Base-by-base conservation (phyloP, 2,797 vertebrate genomes). In the Dipus sagitta region DNA sequence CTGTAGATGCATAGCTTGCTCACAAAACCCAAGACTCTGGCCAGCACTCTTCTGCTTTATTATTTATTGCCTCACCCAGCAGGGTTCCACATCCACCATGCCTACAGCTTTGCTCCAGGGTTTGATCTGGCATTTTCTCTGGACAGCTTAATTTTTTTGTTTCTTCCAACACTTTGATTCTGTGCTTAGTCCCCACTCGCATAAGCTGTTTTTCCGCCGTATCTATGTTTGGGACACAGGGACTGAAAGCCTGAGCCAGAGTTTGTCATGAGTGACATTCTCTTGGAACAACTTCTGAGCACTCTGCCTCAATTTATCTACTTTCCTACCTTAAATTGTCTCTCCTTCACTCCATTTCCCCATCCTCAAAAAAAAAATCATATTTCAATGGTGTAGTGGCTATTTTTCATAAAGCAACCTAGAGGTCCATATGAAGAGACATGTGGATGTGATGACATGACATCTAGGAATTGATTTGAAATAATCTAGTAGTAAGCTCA, bases 71-170 rank as follows among this genome's bases (percentile, higher is more conserved):
- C 24, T 90, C 47, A 23, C 65, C 18, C 13, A 54, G 13, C 3
- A 81, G 12, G 12, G n/a, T 20, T 80, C 68, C 20, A 30, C 3
- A 58, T 6, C 38, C 26, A 42, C 47, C 5, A n/a, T 21, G 74
- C 30, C 85, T n/a, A 28, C 3, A 54, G 13, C 62, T 77, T 84
- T 47, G n/a, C 30, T 77, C 76, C 17, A 38, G 38, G 6, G 64
- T 88, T 81, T 81, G 64, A 26, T 38, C n/a, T 62, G 62, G 80
- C 26, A 58, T 58, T 76, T 92, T 34, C 82, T 85, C 38, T 89
- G 34, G 86, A 72, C 0, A 28, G 13, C 72, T 24, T 82, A 17
- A 74, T 87, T 67, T 88, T 88, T 64, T 32, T 90, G 26, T 18
- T 26, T 58, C 23, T 78, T 65, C 20, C 2, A 26, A 58, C 4